These are phyloP conservation scores for Lobophora halterata DNA, from an alignment of 2,888 invertebrate genomes.

Conservation along the genomic window DNA sequence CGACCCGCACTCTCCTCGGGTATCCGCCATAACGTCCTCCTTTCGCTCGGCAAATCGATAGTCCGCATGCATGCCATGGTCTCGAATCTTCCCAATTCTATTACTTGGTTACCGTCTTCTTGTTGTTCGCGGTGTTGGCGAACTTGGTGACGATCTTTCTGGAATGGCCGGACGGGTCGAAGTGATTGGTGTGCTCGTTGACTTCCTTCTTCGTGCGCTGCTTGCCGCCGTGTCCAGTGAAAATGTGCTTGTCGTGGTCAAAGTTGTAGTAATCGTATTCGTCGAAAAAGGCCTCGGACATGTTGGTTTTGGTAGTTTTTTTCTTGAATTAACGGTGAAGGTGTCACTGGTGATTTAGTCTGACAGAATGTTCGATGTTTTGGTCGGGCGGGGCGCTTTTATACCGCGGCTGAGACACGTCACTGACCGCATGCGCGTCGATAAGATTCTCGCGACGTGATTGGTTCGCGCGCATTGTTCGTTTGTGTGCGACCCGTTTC, in stretches of 20 bases:
- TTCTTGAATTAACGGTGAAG: conserved; percentile 43
- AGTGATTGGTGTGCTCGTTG: conserved; percentile 93
- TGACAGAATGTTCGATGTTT: conserved; percentile 51
- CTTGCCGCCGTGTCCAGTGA: conserved; percentile 93
- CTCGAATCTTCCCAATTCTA: conserved; percentile 41
- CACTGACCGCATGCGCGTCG: conserved; percentile 78
- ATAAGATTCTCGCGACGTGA: conserved; percentile 64
- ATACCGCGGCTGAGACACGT: conserved; percentile 62
- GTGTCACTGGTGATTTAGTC: conserved; percentile 51
- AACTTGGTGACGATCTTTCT: conserved; percentile 94
- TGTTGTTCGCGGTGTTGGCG: conserved; percentile 91
- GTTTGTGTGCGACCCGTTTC: conserved; percentile 59
- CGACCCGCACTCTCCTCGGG: conserved; percentile 61
- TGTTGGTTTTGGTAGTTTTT: conserved; percentile 51
- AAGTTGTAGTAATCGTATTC: conserved; percentile 97
- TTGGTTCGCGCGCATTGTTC: conserved; percentile 56
- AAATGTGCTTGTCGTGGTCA: conserved; percentile 94
- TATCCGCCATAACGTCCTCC: conserved; percentile 70
- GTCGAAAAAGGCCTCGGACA: conserved; percentile 93
- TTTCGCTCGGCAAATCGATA: conserved; percentile 65
- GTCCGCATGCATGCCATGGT: conserved; percentile 71
- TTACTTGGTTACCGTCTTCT: conserved; percentile 76
- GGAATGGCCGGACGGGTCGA: conserved; percentile 95
- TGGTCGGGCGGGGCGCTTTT: conserved; percentile 47
- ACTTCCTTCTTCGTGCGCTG: conserved; percentile 95